Percentiles rank a stretch among this genome's conserved stretches.
Conservation (phyloP, 1,140 invertebrate genomes). For the Danaus melanippus region DNA sequence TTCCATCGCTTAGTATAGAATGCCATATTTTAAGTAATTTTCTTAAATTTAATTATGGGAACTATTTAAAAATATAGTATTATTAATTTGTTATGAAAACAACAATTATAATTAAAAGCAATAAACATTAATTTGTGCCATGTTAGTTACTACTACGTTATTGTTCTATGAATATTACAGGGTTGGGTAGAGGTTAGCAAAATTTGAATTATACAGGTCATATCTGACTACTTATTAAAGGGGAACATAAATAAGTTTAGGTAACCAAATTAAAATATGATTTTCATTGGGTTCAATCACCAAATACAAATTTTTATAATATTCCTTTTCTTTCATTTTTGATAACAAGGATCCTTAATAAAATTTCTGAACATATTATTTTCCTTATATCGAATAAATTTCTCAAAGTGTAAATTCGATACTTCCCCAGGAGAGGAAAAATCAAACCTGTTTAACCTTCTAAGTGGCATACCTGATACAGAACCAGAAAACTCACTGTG, state of each 20-base stretch:
- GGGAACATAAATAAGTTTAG: not conserved
- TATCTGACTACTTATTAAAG: slow-evolving; percentile 10
- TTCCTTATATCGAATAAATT: too few relatives aligned
- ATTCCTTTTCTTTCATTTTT: too few relatives aligned
- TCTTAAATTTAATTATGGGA: too few relatives aligned
- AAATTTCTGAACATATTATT: not conserved
- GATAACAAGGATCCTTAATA: not conserved
- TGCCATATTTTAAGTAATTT: too few relatives aligned
- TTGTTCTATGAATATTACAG: slow-evolving; percentile 33
- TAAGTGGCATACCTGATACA: slow-evolving; percentile 38
- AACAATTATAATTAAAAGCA: slow-evolving; percentile 12
- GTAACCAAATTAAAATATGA: too few relatives aligned
- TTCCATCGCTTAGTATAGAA: too few relatives aligned
- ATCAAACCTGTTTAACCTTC: slow-evolving; percentile 32
- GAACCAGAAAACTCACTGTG: slow-evolving; percentile 36
- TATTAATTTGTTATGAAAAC: slow-evolving; percentile 1
- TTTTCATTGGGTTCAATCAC: too few relatives aligned
- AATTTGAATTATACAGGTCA: slow-evolving; percentile 15
- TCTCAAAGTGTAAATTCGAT: too few relatives aligned
- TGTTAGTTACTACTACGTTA: slow-evolving; percentile 24
- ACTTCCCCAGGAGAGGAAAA: slow-evolving; percentile 9
- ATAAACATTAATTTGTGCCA: slow-evolving; percentile 14
- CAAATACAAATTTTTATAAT: too few relatives aligned
- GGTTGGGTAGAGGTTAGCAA: slow-evolving; percentile 24
- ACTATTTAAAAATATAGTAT: too few relatives aligned